These are phyloP conservation scores for Hesperia comma DNA, from an alignment of 2,888 invertebrate genomes.

Conservation along the genomic window DNA sequence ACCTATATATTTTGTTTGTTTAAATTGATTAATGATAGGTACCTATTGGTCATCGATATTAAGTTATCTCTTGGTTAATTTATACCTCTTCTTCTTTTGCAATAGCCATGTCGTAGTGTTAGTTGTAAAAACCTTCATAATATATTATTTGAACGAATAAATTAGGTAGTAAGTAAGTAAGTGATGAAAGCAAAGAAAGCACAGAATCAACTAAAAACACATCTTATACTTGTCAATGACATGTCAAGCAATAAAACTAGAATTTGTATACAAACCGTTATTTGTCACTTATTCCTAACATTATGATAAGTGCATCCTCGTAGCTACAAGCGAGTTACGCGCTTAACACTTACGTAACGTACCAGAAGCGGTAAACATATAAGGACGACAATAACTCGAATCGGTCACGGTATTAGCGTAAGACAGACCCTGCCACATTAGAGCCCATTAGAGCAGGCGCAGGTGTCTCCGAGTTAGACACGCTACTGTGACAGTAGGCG, in stretches of 20 bases:
- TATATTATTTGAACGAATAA: too few relatives aligned
- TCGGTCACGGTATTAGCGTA: constrained; percentile 61
- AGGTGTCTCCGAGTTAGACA: constrained; percentile 69
- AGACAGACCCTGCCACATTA: constrained; percentile 63
- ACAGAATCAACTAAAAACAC: not conserved
- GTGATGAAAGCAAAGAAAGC: too few relatives aligned
- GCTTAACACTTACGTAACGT: constrained; percentile 18
- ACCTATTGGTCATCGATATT: too few relatives aligned
- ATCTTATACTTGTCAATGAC: too few relatives aligned
- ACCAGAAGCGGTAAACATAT: constrained; percentile 51
- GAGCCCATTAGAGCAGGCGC: constrained; percentile 61
- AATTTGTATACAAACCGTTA: not conserved
- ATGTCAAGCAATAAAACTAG: too few relatives aligned
- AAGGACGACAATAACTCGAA: constrained; percentile 57
- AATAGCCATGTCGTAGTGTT: too few relatives aligned
- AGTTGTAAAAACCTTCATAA: too few relatives aligned
- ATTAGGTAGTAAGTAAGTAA: too few relatives aligned
- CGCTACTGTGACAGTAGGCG: constrained; percentile 67
- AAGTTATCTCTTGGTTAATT: too few relatives aligned
- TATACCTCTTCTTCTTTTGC: too few relatives aligned
- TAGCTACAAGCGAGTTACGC: constrained; percentile 19
- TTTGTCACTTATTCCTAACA: not conserved
- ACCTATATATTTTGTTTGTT: too few relatives aligned
- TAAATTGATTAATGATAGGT: too few relatives aligned
- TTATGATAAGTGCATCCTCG: constrained; percentile 8